Percentiles rank a stretch among this genome's conserved stretches.
Conservation (phyloP, 2,113 vertebrate species). For the Centropus unirufus region DNA sequence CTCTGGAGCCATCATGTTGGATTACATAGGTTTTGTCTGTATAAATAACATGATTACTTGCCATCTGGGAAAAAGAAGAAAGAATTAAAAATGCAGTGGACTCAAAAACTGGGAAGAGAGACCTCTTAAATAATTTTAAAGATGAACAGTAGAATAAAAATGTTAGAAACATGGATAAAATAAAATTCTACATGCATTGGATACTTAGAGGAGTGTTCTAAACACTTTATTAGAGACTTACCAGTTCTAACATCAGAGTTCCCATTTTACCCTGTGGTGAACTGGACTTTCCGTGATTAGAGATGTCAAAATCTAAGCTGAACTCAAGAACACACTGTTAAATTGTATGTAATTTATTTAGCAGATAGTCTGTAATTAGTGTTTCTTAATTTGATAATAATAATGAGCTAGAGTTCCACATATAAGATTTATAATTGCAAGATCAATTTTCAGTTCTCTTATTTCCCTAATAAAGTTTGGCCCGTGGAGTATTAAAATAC, state of each 20-base stretch:
- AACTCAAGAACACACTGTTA: constrained; percentile 30
- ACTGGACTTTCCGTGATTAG: background rate
- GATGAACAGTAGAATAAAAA: background rate
- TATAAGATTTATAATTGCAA: constrained; percentile 47
- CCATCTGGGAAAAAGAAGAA: background rate
- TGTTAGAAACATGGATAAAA: background rate
- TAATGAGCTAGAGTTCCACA: constrained; percentile 32
- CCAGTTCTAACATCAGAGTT: constrained; percentile 32
- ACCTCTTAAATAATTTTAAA: background rate
- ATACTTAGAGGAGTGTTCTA: background rate
- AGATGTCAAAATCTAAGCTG: constrained; percentile 25
- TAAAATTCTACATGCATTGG: background rate
- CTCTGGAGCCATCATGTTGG: background rate
- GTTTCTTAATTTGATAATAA: constrained; percentile 60
- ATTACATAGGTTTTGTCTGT: background rate
- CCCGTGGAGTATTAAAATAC: background rate
- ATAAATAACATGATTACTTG: background rate
- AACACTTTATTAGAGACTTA: background rate
- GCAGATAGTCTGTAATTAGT: constrained; percentile 51
- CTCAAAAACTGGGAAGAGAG: background rate
- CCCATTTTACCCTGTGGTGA: background rate
- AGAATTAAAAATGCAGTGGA: background rate
- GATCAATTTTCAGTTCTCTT: constrained; percentile 43
- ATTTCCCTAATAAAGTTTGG: constrained; percentile 38
- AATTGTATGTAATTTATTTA: constrained; percentile 68